Evolutionary conservation across 2,888 invertebrate genomes (phyloP), one percentile per base, ranked within the genome.

Genomic region (Platynereis dumerilii): DNA sequence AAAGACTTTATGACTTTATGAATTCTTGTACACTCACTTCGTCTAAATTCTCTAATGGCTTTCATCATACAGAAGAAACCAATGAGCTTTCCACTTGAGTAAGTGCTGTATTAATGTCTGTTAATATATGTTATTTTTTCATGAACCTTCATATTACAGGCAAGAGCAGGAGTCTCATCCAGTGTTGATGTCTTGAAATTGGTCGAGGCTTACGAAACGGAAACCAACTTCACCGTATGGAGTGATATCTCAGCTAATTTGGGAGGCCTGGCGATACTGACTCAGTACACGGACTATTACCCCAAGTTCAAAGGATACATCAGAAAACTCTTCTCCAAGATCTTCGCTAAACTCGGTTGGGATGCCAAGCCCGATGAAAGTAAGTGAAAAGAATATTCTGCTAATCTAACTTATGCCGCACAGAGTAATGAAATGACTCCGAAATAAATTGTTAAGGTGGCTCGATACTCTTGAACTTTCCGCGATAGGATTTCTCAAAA

Each of bases 161-260:
- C 79, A 20, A 92, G 86, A 60, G 92, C 95, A 2, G 96, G 96
- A 0, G 89, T 90, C 72, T 89, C 90, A 2, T 89, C 90, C 66
- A 93, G 94, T 15, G 90, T 91, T 0, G 85, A 93, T 80, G 91
- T 92, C 0, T 86, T 97, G 60, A 90, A 91, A 78, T 87, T 96
- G n/a, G 90, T 94, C 79, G 89, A 91, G 75, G 92, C 94, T 0
- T 95, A 91, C 81, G 57, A 29, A 20, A 88, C 89, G 70, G 96
- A 97, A 83, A 90, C 90, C 44, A 92, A 96, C 84, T 97, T 91
- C 86, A 94, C 95, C 0, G 96, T 96, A 0, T 97, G 96, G 96
- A 91, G 90, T 7, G 82, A 83, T 69, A 71, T 84, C 52, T 70
- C 77, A 12, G 64, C 90, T 80, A 91, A 92, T 74, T 85, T 96